A percentile compares a stretch with the other conserved stretches of the same genome.
phyloP scores from a whole-genome alignment of 2,797 vertebrate genomes.

The Clarias platycephalus region DNA sequence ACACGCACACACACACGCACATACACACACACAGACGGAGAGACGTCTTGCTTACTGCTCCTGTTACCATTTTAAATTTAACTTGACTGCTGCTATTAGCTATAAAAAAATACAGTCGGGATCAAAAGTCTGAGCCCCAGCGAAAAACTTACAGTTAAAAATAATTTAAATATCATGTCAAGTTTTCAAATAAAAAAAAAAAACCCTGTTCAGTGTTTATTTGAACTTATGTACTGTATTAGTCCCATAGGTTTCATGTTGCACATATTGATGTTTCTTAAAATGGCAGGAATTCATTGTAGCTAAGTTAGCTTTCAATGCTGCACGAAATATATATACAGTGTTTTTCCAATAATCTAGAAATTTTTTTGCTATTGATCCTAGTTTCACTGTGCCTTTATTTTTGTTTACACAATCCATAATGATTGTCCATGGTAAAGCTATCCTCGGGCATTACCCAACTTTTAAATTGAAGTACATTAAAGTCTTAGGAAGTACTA shows the following conservation, averaged over 20 bases:
- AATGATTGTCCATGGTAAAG: not conserved
- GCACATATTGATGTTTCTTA: not conserved
- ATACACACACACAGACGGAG: constrained; percentile 3
- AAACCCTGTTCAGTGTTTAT: not conserved
- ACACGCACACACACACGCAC: constrained; percentile 1
- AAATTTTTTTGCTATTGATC: not conserved
- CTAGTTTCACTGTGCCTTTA: not conserved
- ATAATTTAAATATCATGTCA: not conserved
- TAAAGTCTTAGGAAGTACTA: not conserved
- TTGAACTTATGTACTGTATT: not conserved
- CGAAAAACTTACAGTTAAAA: not conserved
- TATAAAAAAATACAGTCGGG: constrained; percentile 26
- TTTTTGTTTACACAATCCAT: too few relatives aligned
- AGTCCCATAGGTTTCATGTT: not conserved
- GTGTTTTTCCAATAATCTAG: not conserved
- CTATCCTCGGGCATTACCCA: not conserved
- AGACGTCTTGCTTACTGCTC: not conserved
- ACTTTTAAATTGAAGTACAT: not conserved
- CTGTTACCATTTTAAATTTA: constrained; percentile 14
- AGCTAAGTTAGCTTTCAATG: not conserved
- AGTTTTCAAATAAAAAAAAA: not conserved
- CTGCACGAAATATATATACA: not conserved
- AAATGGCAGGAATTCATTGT: not conserved
- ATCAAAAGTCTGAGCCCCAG: constrained; percentile 12
- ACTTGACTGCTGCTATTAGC: constrained; percentile 15